A percentile compares a stretch with the other conserved stretches of the same genome.
phyloP scores from a whole-genome alignment of 2,888 invertebrate genomes.

The Caenorhabditis sp. region DNA sequence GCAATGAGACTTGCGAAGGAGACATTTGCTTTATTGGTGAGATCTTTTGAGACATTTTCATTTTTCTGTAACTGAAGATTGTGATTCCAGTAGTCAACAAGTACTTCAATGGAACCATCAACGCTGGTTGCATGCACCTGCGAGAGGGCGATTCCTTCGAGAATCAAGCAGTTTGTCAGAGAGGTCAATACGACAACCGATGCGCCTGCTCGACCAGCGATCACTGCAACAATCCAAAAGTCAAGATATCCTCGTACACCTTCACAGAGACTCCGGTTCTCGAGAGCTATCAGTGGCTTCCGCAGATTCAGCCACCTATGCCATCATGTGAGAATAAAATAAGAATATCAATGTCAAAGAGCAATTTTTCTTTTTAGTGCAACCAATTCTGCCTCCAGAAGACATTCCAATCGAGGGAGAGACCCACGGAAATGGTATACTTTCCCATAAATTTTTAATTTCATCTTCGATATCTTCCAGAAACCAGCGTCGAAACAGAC shows the following conservation, averaged over 20 bases:
- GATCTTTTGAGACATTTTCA: not conserved
- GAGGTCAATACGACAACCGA: conserved; percentile 48
- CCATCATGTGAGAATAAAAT: conserved; percentile 36
- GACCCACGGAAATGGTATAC: conserved; percentile 12
- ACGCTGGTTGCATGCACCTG: conserved; percentile 69
- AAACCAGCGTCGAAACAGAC: not conserved
- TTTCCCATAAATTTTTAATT: not conserved
- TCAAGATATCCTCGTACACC: conserved; percentile 45
- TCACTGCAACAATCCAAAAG: conserved; percentile 65
- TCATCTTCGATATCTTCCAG: conserved; percentile 1
- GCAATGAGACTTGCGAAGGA: conserved; percentile 68
- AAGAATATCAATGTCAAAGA: too few species aligned
- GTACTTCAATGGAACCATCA: conserved; percentile 72
- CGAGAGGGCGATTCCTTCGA: conserved; percentile 54
- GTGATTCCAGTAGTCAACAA: conserved; percentile 72
- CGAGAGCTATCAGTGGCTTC: conserved; percentile 61
- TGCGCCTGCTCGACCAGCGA: conserved; percentile 65
- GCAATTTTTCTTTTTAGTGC: conserved; percentile 23
- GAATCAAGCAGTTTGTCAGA: conserved; percentile 62
- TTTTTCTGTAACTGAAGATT: not conserved
- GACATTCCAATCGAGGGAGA: conserved; percentile 2
- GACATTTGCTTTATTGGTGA: conserved; percentile 70
- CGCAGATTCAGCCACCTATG: conserved; percentile 67
- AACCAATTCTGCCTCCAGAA: conserved; percentile 37
- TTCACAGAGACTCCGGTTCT: conserved; percentile 63